These are phyloP conservation scores for Gallinago media DNA, from an alignment of 2,113 vertebrate genomes.

Conservation along the genomic window DNA sequence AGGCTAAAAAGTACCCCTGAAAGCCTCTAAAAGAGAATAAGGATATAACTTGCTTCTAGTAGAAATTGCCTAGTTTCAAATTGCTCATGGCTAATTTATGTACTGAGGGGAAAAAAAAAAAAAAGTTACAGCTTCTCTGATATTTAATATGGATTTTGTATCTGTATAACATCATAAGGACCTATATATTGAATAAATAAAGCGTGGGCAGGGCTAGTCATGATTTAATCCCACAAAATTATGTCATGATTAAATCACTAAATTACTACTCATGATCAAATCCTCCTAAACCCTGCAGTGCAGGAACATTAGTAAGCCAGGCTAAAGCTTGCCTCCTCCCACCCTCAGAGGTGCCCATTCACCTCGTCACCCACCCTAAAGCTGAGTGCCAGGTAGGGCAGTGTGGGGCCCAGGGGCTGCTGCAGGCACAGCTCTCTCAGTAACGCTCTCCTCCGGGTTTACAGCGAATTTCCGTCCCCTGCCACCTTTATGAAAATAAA, in stretches of 20 bases:
- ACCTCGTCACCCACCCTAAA: fast-evolving
- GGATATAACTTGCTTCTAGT: background rate
- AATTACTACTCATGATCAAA: background rate
- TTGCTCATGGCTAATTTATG: background rate
- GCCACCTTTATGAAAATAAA: constrained; percentile 18
- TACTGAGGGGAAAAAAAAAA: background rate
- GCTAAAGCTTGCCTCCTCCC: background rate
- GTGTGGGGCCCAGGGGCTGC: fast-evolving
- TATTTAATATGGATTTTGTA: background rate
- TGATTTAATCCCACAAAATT: constrained; percentile 27
- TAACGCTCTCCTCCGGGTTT: background rate
- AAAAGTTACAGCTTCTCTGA: background rate
- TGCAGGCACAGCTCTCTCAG: background rate
- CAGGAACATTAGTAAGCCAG: background rate
- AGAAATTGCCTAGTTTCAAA: background rate
- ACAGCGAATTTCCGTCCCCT: background rate
- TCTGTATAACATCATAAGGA: background rate
- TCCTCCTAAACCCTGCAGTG: background rate
- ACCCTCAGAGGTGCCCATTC: background rate
- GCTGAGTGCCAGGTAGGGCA: background rate
- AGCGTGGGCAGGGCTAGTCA: background rate
- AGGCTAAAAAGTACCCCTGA: background rate
- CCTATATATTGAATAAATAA: constrained; percentile 13
- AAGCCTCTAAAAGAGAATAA: background rate
- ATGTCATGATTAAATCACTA: background rate